Evolutionary conservation across 2,113 vertebrate species (phyloP).

Genomic region (Chloroceryle aenea): DNA sequence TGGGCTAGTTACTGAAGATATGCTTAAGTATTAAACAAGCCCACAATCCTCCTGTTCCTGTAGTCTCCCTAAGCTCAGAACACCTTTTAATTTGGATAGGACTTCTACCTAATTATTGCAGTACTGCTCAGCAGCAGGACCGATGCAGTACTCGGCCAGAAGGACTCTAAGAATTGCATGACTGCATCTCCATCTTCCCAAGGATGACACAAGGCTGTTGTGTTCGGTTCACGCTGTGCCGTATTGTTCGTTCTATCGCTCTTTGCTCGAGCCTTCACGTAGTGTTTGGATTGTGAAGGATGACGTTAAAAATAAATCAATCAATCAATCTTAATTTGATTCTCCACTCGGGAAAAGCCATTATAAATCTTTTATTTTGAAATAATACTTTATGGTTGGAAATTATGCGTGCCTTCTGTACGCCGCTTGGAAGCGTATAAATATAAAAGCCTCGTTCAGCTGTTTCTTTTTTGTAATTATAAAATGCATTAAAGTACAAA

Average conservation of each 20-base stretch:
- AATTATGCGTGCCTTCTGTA: conserved; percentile 60
- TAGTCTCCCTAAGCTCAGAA: not conserved
- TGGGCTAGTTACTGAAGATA: not conserved
- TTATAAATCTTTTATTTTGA: conserved; percentile 47
- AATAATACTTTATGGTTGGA: conserved; percentile 46
- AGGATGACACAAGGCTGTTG: not conserved
- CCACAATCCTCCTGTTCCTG: not conserved
- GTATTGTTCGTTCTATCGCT: not conserved
- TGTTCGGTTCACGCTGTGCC: not conserved
- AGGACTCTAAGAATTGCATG: not conserved
- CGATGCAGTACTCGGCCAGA: not conserved
- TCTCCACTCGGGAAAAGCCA: conserved; percentile 43
- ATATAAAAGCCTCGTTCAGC: conserved; percentile 42
- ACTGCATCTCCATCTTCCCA: not conserved
- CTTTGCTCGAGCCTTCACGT: not conserved
- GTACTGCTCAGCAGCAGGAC: not conserved
- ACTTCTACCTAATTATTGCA: not conserved
- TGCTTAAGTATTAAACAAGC: not conserved
- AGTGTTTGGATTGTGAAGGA: conserved; percentile 1
- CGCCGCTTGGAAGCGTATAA: not conserved
- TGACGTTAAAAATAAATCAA: not conserved
- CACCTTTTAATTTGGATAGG: not conserved
- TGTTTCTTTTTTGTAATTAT: conserved; percentile 32
- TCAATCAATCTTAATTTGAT: not conserved
- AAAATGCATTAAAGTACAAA: conserved; percentile 50